Percentiles rank a stretch among this genome's conserved stretches.
phyloP scores from a whole-genome alignment of 2,113 vertebrate genomes.

The Boleophthalmus pectinirostris region DNA sequence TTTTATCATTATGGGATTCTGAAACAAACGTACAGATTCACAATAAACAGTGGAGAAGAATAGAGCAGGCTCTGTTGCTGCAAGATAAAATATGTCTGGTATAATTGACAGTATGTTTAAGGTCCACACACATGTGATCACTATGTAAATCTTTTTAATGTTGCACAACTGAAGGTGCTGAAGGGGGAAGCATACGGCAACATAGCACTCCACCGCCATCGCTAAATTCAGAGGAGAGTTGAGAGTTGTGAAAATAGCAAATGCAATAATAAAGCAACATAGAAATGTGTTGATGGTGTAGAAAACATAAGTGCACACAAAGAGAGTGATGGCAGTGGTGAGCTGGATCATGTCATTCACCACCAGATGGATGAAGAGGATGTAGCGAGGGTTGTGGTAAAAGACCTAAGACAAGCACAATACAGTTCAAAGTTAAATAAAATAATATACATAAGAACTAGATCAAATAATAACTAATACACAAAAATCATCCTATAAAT shows the following conservation, averaged over 20 bases:
- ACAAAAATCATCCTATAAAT: no score
- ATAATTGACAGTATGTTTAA: conserved; percentile 32
- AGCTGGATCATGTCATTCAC: conserved; percentile 60
- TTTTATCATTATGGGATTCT: conserved; percentile 17
- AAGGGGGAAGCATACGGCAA: conserved; percentile 61
- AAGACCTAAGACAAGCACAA: conserved; percentile 24
- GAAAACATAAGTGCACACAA: conserved; percentile 51
- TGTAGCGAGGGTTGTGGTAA: conserved; percentile 68
- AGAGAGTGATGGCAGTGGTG: conserved; percentile 18
- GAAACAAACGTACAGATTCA: conserved; percentile 19
- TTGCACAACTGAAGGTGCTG: conserved; percentile 58
- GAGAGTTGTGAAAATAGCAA: conserved; percentile 31
- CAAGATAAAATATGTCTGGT: conserved; percentile 50
- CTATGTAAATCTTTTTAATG: conserved; percentile 35
- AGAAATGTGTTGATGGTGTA: neutral
- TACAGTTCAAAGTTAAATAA: no score
- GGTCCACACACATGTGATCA: conserved; percentile 54
- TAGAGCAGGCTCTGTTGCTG: conserved; percentile 40
- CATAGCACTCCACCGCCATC: conserved; percentile 65
- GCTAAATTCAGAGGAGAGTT: conserved; percentile 49
- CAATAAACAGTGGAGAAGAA: conserved; percentile 55
- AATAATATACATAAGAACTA: neutral
- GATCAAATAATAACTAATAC: neutral
- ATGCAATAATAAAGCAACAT: neutral
- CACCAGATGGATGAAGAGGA: conserved; percentile 66